Base-by-base conservation (phyloP, 2,888 invertebrate genomes). In the Pollenia angustigena region DNA sequence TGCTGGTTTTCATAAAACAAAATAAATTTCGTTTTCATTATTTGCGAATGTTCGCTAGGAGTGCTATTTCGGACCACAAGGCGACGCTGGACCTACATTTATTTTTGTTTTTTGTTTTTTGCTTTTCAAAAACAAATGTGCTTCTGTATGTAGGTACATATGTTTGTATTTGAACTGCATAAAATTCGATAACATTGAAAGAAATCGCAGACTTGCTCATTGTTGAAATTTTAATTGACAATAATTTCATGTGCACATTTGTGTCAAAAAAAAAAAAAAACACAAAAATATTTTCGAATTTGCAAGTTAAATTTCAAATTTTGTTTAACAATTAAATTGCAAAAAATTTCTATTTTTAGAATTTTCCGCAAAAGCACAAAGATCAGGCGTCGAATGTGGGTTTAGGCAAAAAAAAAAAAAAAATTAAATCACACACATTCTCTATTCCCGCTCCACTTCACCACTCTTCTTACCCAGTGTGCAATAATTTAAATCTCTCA, bases 401-500 rank as follows among this genome's bases (percentile, higher is more conserved):
- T 14, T 82, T 76, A 62, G n/a, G 40, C 42, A 16, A 48, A 54
- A 32, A 32, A 32, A 32, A n/a, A 32, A 32, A 32, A 32, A 69
- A 66, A 81, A 82, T 71, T 60, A 60, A 48, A 69, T 54, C 75
- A 58, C 50, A 50, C 12, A 48, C 48, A 23, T n/a, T 40, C n/a
- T 44, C 18, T 50, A 6, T 54, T 18, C n/a, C 50, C 54, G 14
- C 8, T 9, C 16, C 32, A 48, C 3, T 44, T 58, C 12, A 3
- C 6, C 58, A 8, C 18, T n/a, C 56, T 10, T 1, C 11, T 18
- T 40, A 58, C 48, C 81, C 72, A 16, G 48, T 71, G 62, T 71
- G 68, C 83, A 83, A 75, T 84, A 87, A 87, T 78, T 84, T 87
- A 84, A 87, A 87, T 87, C 87, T 87, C 81, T 87, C 84, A 87